A percentile compares a stretch with the other conserved stretches of the same genome.
Conservation (phyloP, 2,888 invertebrate species). For the Polydrusus pterygomalis region DNA sequence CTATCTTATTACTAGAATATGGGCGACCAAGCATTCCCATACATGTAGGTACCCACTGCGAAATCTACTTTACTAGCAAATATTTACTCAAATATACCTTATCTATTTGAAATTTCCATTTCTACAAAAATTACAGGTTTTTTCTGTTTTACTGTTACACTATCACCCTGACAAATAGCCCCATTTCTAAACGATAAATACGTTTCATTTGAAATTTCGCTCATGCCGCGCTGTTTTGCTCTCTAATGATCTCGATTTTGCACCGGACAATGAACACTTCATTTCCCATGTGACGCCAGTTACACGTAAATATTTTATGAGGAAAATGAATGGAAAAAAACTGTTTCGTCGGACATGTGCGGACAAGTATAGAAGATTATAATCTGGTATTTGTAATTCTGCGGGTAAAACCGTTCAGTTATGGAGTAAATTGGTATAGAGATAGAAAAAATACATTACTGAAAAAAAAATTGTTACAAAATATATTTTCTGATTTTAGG, state of each 20-base stretch:
- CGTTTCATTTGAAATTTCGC: constrained; percentile 23
- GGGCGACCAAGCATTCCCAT: too few species aligned
- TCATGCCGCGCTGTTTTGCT: constrained; percentile 1
- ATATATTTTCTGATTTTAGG: too few species aligned
- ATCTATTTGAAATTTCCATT: too few species aligned
- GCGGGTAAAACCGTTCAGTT: not conserved
- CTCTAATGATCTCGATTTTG: constrained; percentile 16
- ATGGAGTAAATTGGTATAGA: not conserved
- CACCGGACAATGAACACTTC: constrained; percentile 23
- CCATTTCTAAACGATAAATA: constrained; percentile 17
- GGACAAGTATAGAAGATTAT: constrained; percentile 7
- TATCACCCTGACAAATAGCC: not conserved
- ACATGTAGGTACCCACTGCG: too few species aligned
- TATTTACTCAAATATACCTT: not conserved
- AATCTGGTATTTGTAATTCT: constrained; percentile 8
- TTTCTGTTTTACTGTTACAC: too few species aligned
- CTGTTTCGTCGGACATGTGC: constrained; percentile 4
- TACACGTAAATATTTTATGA: constrained; percentile 33
- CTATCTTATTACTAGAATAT: too few species aligned
- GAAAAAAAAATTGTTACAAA: not conserved
- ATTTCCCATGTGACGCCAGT: constrained; percentile 26
- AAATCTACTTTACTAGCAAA: too few species aligned
- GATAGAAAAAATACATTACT: too few species aligned
- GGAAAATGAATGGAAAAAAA: constrained; percentile 4
- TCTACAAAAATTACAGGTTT: too few species aligned